Base-by-base conservation (phyloP, 2,797 vertebrate species). In the Sebastes paucispinis region DNA sequence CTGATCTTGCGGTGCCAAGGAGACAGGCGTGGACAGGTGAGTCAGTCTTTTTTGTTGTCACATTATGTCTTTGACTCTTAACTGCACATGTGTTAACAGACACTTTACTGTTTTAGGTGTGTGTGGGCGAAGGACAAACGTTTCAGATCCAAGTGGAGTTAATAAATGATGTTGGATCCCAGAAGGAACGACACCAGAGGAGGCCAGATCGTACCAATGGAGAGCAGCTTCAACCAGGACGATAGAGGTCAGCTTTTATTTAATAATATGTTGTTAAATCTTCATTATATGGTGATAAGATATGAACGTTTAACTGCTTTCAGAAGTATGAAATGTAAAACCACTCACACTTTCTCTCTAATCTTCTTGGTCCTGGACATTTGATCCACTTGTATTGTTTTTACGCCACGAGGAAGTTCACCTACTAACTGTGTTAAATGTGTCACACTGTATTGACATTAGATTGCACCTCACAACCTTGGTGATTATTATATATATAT, bases 111-210 rank as follows among this genome's bases (percentile, higher is more conserved):
- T n/a, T n/a, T n/a, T n/a, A n/a, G 82, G 78, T 69, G 69, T 58
- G 69, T 50, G 62, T 16, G 7, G 3, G 27, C 54, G 39, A n/a
- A 14, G 18, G 13, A 60, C 3, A 25, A 29, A 39, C 25, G 18
- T 10, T 10, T 25, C 12, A 22, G 20, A 20, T 29, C 3, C 22
- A 52, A 36, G 3, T 1, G 47, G 47, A 7, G 43, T 25, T n/a
- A 9, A 47, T 66, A 11, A 25, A 60, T 39, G 27, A 75, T 91
- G 86, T 13, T 89, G 70, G 83, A 82, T 58, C 72, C 65, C 7
- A 69, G 32, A 75, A 36, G 27, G 54, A 71, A 18, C 6, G 70
- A 84, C 18, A 39, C 4, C 73, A 59, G 54, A 50, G 50, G 60
- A 60, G 2, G 8, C 24, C 59, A 54, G 14, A 12, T 43, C 6